phyloP scores from a whole-genome alignment of 1,140 invertebrate genomes.

The Cyclina sinensis region DNA sequence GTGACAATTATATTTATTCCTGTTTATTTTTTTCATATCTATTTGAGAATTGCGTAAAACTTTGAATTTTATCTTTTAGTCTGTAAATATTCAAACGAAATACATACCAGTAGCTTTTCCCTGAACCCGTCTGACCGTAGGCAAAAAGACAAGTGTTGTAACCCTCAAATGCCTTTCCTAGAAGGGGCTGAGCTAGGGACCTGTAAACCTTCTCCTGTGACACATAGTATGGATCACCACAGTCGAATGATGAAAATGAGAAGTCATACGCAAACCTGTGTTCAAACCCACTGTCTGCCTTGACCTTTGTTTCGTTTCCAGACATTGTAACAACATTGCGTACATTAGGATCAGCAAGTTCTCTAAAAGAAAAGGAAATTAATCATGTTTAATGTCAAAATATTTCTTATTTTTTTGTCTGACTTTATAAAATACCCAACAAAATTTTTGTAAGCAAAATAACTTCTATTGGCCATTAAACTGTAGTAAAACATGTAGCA shows the following conservation, averaged over 20 bases:
- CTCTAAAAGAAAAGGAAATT: slow-evolving; percentile 82
- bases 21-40: too few species aligned
- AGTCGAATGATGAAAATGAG: slow-evolving; percentile 89
- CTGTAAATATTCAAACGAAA: too few species aligned
- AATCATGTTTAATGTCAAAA: not conserved
- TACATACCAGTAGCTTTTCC: slow-evolving; percentile 92
- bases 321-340: slow-evolving; percentile 88
- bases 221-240: slow-evolving; percentile 77
- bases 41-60: too few species aligned
- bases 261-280: slow-evolving; percentile 89
- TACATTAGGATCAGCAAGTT: slow-evolving; percentile 87
- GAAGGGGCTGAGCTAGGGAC: slow-evolving; percentile 83
- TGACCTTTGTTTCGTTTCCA: slow-evolving; percentile 88
- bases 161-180: slow-evolving; percentile 86
- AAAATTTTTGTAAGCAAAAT: too few species aligned
- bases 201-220: slow-evolving; percentile 84
- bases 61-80: too few species aligned
- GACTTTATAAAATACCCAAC: too few species aligned
- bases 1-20: too few species aligned
- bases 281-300: slow-evolving; percentile 85
- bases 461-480: too few species aligned
- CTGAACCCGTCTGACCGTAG: slow-evolving; percentile 98
- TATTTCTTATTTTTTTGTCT: too few species aligned
- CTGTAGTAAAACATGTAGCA: too few species aligned
- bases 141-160: slow-evolving; percentile 92